Conservation (phyloP, 2,888 invertebrate species). For the Lamellibrachia columna region DNA sequence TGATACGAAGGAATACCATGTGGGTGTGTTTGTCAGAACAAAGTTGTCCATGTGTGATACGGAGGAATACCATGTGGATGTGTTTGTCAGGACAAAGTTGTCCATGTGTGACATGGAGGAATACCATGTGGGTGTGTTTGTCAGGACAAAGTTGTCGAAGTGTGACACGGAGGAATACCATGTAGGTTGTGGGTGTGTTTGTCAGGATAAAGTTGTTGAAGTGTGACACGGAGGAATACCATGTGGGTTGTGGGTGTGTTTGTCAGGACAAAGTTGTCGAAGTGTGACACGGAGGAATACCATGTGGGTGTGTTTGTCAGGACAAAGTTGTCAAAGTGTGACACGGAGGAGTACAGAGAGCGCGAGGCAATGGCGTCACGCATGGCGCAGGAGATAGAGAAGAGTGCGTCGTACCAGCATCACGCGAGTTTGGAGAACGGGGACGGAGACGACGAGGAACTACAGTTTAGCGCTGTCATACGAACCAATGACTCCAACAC, state of each 20-base stretch:
- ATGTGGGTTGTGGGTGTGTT: background rate
- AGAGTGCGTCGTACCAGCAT: slow-evolving; percentile 81
- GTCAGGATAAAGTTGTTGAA: no score
- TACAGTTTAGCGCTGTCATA: slow-evolving; percentile 78
- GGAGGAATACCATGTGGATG: background rate
- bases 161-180: background rate
- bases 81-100: background rate
- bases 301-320: slow-evolving; percentile 42
- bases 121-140: background rate
- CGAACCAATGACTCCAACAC: background rate
- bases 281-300: no score
- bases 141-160: background rate
- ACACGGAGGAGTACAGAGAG: slow-evolving; percentile 87
- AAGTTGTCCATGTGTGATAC: background rate
- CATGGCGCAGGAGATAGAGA: slow-evolving; percentile 93
- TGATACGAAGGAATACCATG: background rate
- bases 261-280: slow-evolving; percentile 69
- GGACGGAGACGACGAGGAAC: slow-evolving; percentile 78
- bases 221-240: no score
- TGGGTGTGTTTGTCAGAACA: background rate
- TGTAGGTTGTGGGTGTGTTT: no score
- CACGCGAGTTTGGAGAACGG: slow-evolving; percentile 86
- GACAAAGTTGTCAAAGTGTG: slow-evolving; percentile 83
- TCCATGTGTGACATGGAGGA: background rate
- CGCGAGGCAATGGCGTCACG: slow-evolving; percentile 87